Conservation (phyloP, 2,797 vertebrate species). For the Lycodopsis pacificus region DNA sequence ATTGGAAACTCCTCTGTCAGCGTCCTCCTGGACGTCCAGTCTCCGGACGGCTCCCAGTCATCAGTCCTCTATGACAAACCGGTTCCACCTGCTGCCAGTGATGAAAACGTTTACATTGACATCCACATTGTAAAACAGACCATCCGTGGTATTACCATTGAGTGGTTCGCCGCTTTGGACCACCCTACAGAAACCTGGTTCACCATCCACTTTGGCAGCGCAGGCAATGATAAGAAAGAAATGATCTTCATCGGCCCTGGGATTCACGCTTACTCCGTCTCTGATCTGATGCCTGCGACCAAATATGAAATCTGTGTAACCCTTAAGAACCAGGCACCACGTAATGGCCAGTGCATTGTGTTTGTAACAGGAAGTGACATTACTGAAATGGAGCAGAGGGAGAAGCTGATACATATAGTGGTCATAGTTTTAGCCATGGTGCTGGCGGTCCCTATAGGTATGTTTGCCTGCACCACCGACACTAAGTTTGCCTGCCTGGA, state of each 20-base stretch:
- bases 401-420: conserved; percentile 91
- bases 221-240: conserved; percentile 82
- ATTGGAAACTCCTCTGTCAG: conserved; percentile 84
- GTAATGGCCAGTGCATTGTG: conserved; percentile 87
- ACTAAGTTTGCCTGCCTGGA: conserved; percentile 83
- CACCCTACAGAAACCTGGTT: conserved; percentile 88
- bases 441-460: conserved; percentile 88
- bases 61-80: conserved; percentile 37
- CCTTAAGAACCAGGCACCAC: conserved; percentile 83
- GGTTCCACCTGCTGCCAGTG: conserved; percentile 26
- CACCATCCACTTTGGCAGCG: conserved; percentile 87
- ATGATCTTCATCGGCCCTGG: conserved; percentile 89
- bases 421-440: conserved; percentile 92
- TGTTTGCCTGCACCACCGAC: conserved; percentile 90
- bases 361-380: conserved; percentile 92
- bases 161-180: conserved; percentile 86
- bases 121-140: conserved; percentile 91
- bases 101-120: conserved; percentile 86
- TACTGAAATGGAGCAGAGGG: conserved; percentile 88
- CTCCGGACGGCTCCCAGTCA: conserved; percentile 50
- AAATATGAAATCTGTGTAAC: conserved; percentile 93
- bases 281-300: conserved; percentile 88
- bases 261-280: conserved; percentile 88
- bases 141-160: conserved; percentile 87
- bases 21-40: conserved; percentile 77